Conservation (phyloP, 2,797 vertebrate genomes). For the Rhadinocentrus ornatus region DNA sequence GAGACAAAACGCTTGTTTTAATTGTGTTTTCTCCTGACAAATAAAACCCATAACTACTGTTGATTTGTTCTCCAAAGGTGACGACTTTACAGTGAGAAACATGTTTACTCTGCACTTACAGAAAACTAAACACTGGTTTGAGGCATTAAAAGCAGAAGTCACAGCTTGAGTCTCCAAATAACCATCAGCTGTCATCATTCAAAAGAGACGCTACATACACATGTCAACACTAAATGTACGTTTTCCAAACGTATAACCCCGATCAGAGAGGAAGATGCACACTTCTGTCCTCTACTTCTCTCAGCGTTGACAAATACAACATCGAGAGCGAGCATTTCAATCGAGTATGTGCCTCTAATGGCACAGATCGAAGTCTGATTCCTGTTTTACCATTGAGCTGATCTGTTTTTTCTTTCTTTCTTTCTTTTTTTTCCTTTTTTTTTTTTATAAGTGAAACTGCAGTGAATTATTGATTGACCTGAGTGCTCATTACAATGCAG, state of each 20-base stretch:
- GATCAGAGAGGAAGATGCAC: slow-evolving; percentile 30
- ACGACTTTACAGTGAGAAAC: slow-evolving; percentile 36
- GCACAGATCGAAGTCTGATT: slow-evolving; percentile 82
- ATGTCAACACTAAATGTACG: slow-evolving; percentile 35
- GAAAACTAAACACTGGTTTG: slow-evolving; percentile 8
- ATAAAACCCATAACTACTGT: slow-evolving; percentile 15
- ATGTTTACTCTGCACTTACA: slow-evolving; percentile 12
- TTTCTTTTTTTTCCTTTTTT: slow-evolving; percentile 31
- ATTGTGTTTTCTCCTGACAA: slow-evolving; percentile 9
- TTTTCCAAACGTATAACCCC: slow-evolving; percentile 19
- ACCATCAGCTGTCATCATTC: slow-evolving; percentile 38
- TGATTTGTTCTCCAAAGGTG: slow-evolving; percentile 16
- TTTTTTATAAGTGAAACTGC: slow-evolving; percentile 73
- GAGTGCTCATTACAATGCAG: slow-evolving; percentile 85
- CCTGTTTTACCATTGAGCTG: slow-evolving; percentile 77
- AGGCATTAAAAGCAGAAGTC: slow-evolving; percentile 27
- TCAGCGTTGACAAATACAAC: slow-evolving; percentile 43
- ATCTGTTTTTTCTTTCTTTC: slow-evolving; percentile 65
- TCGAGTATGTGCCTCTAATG: slow-evolving; percentile 61
- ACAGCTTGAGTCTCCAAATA: slow-evolving; percentile 44
- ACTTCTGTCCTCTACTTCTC: slow-evolving; percentile 15
- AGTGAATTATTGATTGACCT: slow-evolving; percentile 92
- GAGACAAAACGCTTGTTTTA: background rate
- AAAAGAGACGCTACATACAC: slow-evolving; percentile 21
- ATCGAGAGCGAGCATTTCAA: slow-evolving; percentile 44